These are phyloP conservation scores for Eulemur rubriventer DNA, from an alignment of 2,797 vertebrate species.

Conservation along the genomic window DNA sequence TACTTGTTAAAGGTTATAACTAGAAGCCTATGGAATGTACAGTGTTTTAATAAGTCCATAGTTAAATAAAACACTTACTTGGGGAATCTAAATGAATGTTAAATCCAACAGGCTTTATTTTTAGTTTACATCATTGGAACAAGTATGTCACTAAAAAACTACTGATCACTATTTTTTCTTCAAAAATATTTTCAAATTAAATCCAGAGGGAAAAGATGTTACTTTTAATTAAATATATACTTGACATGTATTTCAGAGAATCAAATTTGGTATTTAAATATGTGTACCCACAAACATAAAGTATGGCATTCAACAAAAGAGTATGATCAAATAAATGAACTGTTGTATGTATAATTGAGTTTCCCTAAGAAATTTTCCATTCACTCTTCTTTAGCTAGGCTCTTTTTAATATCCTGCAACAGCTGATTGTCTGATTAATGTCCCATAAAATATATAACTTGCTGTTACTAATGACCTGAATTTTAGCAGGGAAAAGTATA, in stretches of 20 bases:
- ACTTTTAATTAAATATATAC: neutral
- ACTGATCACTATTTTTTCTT: neutral
- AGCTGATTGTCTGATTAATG: constrained; percentile 49
- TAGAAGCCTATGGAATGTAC: neutral
- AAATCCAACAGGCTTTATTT: neutral
- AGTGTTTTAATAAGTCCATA: neutral
- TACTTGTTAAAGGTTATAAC: neutral
- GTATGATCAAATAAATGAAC: neutral
- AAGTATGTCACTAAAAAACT: neutral
- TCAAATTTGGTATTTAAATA: neutral
- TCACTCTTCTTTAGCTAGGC: neutral
- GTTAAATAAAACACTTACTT: neutral
- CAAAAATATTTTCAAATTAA: neutral
- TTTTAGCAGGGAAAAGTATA: constrained; percentile 27
- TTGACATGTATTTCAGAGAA: neutral
- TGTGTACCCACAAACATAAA: neutral
- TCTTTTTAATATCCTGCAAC: neutral
- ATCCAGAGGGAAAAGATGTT: neutral
- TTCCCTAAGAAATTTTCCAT: neutral
- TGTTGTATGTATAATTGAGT: neutral
- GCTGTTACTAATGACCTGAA: constrained; percentile 7
- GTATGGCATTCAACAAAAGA: neutral
- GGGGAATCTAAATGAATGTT: neutral
- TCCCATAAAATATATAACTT: constrained; percentile 23
- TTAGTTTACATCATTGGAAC: neutral